phyloP scores from a whole-genome alignment of 2,888 invertebrate genomes.

The Gari tellinella region DNA sequence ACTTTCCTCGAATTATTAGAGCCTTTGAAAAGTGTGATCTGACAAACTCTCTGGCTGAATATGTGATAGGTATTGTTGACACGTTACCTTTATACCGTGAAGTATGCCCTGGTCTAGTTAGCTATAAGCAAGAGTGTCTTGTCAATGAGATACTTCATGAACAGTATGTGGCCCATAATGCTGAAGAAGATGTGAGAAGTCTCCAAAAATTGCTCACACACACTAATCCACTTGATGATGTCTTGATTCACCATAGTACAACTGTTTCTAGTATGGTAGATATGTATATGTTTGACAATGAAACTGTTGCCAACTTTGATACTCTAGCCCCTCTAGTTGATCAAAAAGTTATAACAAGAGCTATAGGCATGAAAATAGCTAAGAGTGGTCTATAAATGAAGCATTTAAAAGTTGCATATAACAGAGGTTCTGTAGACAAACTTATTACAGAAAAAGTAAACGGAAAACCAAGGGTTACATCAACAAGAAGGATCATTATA shows the following conservation, averaged over 20 bases:
- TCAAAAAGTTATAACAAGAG: conserved; percentile 1
- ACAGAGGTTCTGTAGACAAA: not conserved
- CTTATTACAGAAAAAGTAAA: not conserved
- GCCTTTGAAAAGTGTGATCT: too few species aligned
- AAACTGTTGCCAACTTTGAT: not conserved
- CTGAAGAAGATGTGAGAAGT: conserved; percentile 18
- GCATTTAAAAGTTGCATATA: not conserved
- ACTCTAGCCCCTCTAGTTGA: not conserved
- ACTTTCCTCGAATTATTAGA: conserved; percentile 21
- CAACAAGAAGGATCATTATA: not conserved
- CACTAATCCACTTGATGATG: not conserved
- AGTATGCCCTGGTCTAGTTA: too few species aligned
- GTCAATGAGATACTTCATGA: not conserved
- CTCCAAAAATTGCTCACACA: not conserved
- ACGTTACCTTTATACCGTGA: too few species aligned
- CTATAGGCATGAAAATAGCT: conserved; percentile 6
- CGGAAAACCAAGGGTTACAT: conserved; percentile 8
- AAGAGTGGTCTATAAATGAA: conserved; percentile 3
- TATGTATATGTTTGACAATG: not conserved
- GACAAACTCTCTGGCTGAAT: too few species aligned
- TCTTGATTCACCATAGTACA: not conserved
- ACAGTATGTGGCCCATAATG: conserved; percentile 17
- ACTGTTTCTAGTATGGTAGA: not conserved
- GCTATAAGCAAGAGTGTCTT: conserved; percentile 9
- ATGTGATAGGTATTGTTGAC: too few species aligned